These are phyloP conservation scores for Bimastos eiseni DNA, from an alignment of 2,888 invertebrate species.

Conservation along the genomic window DNA sequence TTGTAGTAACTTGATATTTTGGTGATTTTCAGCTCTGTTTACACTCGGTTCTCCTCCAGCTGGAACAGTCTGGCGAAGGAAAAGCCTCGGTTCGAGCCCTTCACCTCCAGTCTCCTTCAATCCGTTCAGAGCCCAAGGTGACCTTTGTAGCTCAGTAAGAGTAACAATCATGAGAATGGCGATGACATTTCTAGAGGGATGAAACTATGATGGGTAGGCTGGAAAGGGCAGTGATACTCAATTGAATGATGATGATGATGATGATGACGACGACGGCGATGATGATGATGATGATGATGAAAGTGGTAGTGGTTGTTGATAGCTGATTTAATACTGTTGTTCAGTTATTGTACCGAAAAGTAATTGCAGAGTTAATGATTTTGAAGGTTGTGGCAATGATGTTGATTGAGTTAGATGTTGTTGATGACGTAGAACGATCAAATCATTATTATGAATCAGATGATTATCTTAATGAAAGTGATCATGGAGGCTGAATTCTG, in stretches of 20 bases:
- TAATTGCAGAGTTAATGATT: not conserved
- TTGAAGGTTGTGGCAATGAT: not conserved
- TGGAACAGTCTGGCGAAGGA: constrained; percentile 29
- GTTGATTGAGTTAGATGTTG: not conserved
- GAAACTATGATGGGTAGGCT: not conserved
- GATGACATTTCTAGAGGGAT: not conserved
- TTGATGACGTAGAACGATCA: not conserved
- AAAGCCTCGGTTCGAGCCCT: constrained; percentile 43
- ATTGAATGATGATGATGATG: not conserved
- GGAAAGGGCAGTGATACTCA: not conserved
- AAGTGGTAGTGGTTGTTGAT: not conserved
- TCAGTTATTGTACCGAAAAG: not conserved
- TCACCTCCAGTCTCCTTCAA: constrained; percentile 34
- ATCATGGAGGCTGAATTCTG: not conserved
- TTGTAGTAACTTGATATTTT: not conserved
- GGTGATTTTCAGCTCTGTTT: constrained; percentile 20
- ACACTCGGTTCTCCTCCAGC: constrained; percentile 26
- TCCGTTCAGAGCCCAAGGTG: not conserved
- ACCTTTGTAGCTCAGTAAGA: not conserved
- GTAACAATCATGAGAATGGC: not conserved
- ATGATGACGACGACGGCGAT: not conserved
- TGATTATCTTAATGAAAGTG: not conserved
- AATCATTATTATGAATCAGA: not conserved
- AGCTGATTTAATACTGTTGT: not conserved
- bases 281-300: not conserved